Evolutionary conservation across 2,888 invertebrate genomes (phyloP).

Genomic region (Gonocerus acuteangulatus): DNA sequence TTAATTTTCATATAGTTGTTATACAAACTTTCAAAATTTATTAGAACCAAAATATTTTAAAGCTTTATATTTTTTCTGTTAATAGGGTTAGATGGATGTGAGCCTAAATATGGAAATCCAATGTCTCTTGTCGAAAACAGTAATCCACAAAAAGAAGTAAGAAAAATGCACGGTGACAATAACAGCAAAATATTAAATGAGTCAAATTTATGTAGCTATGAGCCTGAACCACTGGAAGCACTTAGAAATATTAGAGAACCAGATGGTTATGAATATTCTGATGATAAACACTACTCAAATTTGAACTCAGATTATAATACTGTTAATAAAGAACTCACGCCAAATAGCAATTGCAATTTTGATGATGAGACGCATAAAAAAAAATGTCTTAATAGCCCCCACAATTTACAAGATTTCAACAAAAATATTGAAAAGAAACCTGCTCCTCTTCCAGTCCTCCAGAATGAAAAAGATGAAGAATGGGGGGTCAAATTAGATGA

Average conservation of each 20-base stretch:
- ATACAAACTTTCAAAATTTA: too few relatives aligned
- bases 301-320: neutral
- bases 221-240: neutral
- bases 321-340: neutral
- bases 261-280: neutral
- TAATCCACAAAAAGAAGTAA: conserved; percentile 5
- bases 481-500: conserved; percentile 43
- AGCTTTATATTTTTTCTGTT: conserved; percentile 6
- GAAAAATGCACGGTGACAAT: neutral
- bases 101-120: conserved; percentile 4
- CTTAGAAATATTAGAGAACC: neutral
- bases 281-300: neutral
- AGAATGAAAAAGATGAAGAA: conserved; percentile 39
- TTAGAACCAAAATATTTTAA: too few relatives aligned
- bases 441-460: too few relatives aligned
- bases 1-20: too few relatives aligned
- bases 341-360: neutral
- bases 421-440: neutral
- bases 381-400: neutral
- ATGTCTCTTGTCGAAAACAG: neutral
- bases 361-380: neutral
- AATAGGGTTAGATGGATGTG: conserved; percentile 16
- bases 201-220: neutral
- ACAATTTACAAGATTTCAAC: conserved; percentile 8
- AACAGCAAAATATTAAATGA: conserved; percentile 3